Conservation (phyloP, 2,113 vertebrate species). For the Ascaphus truei region DNA sequence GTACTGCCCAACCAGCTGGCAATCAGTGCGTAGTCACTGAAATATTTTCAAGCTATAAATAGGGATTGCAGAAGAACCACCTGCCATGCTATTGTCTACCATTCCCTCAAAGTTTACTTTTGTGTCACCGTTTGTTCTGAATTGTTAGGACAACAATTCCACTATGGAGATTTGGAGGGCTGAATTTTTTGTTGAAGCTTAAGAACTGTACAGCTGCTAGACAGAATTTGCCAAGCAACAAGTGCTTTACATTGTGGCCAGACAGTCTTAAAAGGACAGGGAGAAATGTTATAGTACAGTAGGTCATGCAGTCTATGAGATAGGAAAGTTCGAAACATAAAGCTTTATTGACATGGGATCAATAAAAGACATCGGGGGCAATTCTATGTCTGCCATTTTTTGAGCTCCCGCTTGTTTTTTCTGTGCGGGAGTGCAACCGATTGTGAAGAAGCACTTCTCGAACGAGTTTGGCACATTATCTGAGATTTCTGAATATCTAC, state of each 20-base stretch:
- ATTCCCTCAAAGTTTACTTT: neutral
- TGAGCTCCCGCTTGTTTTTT: no score
- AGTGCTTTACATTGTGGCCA: neutral
- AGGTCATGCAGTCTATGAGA: neutral
- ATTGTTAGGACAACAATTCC: conserved; percentile 21
- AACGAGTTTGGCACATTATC: no score
- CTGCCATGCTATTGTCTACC: conserved; percentile 24
- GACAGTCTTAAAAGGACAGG: neutral
- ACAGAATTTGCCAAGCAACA: neutral
- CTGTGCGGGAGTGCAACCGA: no score
- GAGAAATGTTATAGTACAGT: neutral
- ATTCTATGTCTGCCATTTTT: no score
- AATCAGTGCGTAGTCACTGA: neutral
- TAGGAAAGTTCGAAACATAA: neutral
- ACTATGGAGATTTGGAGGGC: neutral
- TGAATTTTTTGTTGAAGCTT: conserved; percentile 12
- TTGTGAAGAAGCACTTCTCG: no score
- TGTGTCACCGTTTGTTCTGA: conserved; percentile 1
- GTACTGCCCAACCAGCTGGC: neutral
- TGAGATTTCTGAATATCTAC: no score
- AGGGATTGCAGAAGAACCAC: conserved; percentile 18
- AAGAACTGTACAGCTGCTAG: conserved; percentile 2
- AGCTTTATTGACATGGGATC: neutral
- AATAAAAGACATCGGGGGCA: neutral
- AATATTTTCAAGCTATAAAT: conserved; percentile 24